Percentiles rank a stretch among this genome's conserved stretches.
Evolutionary conservation across 2,797 vertebrate species (phyloP).

Genomic region (Aselliscus stoliczkanus): DNA sequence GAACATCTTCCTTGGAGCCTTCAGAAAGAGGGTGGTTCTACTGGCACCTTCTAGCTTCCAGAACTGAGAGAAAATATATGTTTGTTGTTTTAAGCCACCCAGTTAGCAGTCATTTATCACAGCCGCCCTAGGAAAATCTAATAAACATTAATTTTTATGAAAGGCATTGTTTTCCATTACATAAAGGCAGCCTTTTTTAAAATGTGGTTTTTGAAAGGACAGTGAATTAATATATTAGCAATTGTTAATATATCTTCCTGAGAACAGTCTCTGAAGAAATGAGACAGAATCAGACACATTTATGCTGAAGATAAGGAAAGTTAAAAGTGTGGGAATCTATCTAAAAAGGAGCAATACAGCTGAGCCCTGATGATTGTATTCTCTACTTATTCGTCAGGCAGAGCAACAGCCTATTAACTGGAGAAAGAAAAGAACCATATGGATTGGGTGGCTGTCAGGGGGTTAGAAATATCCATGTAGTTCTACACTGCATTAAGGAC

Average conservation of each 20-base stretch:
- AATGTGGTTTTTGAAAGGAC: background rate
- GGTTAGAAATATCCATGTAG: background rate
- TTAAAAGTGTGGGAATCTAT: background rate
- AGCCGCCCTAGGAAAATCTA: background rate
- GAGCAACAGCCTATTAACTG: background rate
- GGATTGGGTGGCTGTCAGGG: background rate
- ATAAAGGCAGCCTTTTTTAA: background rate
- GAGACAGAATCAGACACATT: background rate
- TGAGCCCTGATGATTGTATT: background rate
- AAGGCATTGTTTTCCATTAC: background rate
- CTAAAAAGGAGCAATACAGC: background rate
- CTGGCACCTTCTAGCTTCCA: background rate
- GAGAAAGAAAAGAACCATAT: background rate
- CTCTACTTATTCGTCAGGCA: background rate
- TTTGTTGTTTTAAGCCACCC: background rate
- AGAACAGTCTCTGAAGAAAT: background rate
- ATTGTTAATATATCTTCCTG: background rate
- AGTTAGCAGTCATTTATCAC: background rate
- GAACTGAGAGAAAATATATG: background rate
- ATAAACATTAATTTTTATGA: background rate
- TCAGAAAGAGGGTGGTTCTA: background rate
- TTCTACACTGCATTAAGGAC: background rate
- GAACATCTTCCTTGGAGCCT: background rate
- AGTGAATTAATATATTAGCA: background rate
- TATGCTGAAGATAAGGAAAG: background rate